Base-by-base conservation (phyloP, 2,888 invertebrate species). In the Mesorhabditis spiculigera region DNA sequence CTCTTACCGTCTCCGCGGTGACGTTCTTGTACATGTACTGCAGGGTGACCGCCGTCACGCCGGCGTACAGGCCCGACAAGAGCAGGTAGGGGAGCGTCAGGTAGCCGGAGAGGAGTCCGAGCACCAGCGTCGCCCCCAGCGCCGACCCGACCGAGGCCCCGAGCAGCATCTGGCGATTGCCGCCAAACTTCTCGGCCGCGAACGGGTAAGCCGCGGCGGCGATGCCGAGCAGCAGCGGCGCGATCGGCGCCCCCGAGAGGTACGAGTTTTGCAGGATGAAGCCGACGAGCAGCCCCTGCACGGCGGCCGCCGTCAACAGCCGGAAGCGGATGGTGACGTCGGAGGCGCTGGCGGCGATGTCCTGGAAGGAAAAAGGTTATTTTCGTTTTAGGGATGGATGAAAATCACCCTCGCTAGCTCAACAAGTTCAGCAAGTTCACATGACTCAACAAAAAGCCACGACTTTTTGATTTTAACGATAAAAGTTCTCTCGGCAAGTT, bases 261-360 rank as follows among this genome's bases (percentile, higher is more conserved):
- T 78, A 78, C 45, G 75, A 71, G 68, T 78, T 67, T 50, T 76
- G 68, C 64, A 77, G 65, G 16, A 78, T 71, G 71, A 74, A 76
- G 61, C 81, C 81, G 68, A 75, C 65, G 16, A 81, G 77, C n/a
- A 76, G 10, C 66, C 81, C 81, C 68, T 77, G 73, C 5, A 63
- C 73, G 41, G 73, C 62, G 13, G 81, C 73, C 42, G 75, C 44
- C 4, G 75, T 65, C 44, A 81, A 75, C 66, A 81, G 68, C 45
- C 75, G 73, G 73, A 73, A 75, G 63, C 80, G 78, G 16, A 71
- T 70, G n/a, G 66, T 71, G 5, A 68, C 63, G 66, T 71, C 71
- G n/a, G 70, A 68, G 8, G 58, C 58, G 10, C n/a, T 50, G 8
- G 58, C 75, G 45, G 69, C 72, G 66, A 69, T 43, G 13, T 10